Evolutionary conservation across 2,888 invertebrate species (phyloP).

Genomic region (Molorchus minor): DNA sequence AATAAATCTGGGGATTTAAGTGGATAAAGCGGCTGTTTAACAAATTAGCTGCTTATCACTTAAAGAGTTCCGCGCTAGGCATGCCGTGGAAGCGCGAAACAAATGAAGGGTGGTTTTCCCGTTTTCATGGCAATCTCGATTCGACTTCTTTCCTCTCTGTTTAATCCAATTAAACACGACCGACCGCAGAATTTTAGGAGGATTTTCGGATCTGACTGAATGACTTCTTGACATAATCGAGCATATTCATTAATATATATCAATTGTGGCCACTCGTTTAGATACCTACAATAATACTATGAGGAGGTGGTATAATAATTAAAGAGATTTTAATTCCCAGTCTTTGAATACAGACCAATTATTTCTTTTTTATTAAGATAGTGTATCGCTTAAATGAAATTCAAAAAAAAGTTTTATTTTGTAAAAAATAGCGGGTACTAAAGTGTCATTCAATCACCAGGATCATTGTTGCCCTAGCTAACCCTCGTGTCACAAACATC

Average conservation of each 20-base stretch:
- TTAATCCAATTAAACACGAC: conserved; percentile 60
- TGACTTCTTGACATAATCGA: conserved; percentile 31
- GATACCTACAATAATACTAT: no score
- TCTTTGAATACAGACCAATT: no score
- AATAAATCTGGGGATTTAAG: conserved; percentile 59
- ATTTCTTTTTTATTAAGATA: no score
- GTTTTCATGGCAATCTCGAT: conserved; percentile 53
- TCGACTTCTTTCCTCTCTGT: conserved; percentile 52
- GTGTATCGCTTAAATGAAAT: no score
- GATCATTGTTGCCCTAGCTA: no score
- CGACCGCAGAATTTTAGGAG: conserved; percentile 61
- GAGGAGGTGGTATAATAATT: no score
- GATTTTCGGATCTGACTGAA: conserved; percentile 43
- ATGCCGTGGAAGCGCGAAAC: conserved; percentile 43
- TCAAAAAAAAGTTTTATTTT: no score
- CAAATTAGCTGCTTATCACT: conserved; percentile 62
- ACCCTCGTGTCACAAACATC: no score
- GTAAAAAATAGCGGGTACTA: no score
- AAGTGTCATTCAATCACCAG: no score
- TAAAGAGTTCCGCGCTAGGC: conserved; percentile 50
- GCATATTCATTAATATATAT: conserved; percentile 24
- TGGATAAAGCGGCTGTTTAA: conserved; percentile 60
- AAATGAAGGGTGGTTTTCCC: conserved; percentile 51
- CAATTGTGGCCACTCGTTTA: no score
- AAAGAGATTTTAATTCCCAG: conserved; percentile 3